These are phyloP conservation scores for Odobenus rosmarus DNA, from an alignment of 2,113 vertebrate genomes.

Conservation along the genomic window DNA sequence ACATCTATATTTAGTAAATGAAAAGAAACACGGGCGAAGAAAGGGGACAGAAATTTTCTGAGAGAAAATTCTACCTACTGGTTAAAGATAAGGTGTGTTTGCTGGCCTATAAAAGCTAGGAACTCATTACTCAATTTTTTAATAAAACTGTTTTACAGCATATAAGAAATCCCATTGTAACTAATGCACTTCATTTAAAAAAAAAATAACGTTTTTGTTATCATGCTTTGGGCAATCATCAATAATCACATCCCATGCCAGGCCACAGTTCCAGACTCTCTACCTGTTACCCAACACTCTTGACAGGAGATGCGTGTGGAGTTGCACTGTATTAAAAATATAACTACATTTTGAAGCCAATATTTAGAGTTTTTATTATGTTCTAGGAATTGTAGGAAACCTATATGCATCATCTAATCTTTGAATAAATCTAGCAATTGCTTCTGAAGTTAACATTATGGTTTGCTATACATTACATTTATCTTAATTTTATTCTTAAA, in stretches of 20 bases:
- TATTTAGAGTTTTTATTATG: not conserved
- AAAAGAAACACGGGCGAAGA: not conserved
- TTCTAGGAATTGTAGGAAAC: not conserved
- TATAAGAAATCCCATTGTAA: not conserved
- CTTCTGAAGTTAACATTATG: not conserved
- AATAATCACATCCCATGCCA: slow-evolving; percentile 30
- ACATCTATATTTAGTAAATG: not conserved
- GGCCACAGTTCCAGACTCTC: slow-evolving; percentile 4
- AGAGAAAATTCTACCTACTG: not conserved
- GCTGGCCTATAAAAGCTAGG: not conserved
- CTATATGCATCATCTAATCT: not conserved
- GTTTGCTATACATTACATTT: not conserved
- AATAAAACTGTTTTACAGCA: not conserved
- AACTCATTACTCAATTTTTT: not conserved
- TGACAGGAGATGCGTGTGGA: not conserved
- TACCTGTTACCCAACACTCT: not conserved
- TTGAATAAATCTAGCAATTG: not conserved
- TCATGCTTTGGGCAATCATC: slow-evolving; percentile 1
- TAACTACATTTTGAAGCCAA: not conserved
- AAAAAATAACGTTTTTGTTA: not conserved
- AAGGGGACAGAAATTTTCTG: not conserved
- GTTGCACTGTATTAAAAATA: not conserved
- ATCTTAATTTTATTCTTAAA: not conserved
- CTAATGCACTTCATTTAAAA: not conserved
- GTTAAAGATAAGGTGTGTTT: not conserved